Percentiles rank a stretch among this genome's conserved stretches.
Evolutionary conservation across 2,888 invertebrate species (phyloP).

Genomic region (Hemaris fuciformis): DNA sequence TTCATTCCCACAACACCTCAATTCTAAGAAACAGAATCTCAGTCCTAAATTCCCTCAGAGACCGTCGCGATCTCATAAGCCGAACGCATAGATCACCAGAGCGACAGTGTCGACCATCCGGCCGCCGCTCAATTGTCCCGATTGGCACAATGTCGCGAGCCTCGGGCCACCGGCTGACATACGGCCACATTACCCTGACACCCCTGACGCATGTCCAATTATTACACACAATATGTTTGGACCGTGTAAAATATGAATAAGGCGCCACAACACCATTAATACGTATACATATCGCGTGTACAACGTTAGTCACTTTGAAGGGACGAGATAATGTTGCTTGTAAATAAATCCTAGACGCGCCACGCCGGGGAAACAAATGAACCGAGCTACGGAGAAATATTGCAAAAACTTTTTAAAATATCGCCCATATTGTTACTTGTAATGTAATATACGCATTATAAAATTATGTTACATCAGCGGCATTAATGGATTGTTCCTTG

Average conservation of each 20-base stretch:
- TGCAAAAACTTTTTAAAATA: slow-evolving; percentile 70
- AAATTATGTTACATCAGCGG: slow-evolving; percentile 22
- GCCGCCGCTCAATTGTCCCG: slow-evolving; percentile 63
- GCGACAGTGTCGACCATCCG: slow-evolving; percentile 35
- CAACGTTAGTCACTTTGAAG: slow-evolving; percentile 65
- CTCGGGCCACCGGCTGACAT: slow-evolving; percentile 65
- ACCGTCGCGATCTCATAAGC: slow-evolving; percentile 62
- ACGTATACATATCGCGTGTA: slow-evolving; percentile 54
- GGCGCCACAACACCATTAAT: slow-evolving; percentile 60
- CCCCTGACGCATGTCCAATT: slow-evolving; percentile 78
- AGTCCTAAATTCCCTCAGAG: slow-evolving; percentile 31
- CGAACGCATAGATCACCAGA: slow-evolving; percentile 64
- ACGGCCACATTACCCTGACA: slow-evolving; percentile 75
- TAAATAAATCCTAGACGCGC: slow-evolving; percentile 68
- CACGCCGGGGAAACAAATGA: slow-evolving; percentile 65
- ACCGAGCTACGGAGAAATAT: slow-evolving; percentile 65
- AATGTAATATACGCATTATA: slow-evolving; percentile 41
- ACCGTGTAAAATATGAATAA: slow-evolving; percentile 75
- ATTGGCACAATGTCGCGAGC: slow-evolving; percentile 76
- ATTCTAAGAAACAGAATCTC: not conserved
- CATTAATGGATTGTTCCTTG: not conserved
- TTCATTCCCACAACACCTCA: not conserved
- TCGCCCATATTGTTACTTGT: slow-evolving; percentile 58
- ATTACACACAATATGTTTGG: slow-evolving; percentile 73
- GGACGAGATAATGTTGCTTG: slow-evolving; percentile 73